Evolutionary conservation across 1,140 invertebrate genomes (phyloP), one percentile per base, ranked within the genome.

Genomic region (Heliconius hermathena): DNA sequence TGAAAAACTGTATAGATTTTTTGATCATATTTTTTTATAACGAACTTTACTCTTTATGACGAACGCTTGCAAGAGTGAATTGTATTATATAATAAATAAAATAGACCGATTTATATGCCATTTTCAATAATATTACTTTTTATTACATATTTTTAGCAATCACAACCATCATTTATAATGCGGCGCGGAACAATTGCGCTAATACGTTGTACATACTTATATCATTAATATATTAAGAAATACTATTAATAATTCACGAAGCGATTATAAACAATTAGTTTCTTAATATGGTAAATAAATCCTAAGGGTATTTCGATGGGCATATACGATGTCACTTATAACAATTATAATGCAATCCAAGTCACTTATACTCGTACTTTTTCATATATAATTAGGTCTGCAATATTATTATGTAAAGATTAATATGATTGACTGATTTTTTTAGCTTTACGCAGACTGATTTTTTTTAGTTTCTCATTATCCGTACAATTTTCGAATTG

Each of bases 381-480:
- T 18, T 52, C 8, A 26, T 66, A 66, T 6, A 26, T 22, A 66
- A 57, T n/a, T 60, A 22, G 8, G n/a, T 9, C 54, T 60, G 54
- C n/a, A 60, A 60, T 60, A 22, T 60, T 60, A n/a, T 60, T 60
- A 60, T 60, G n/a, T 20, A 60, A 60, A 60, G 8, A 22, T 60
- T 60, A 11, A 46, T 46, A 46, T 16, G 41, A 46, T 3, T 41
- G 11, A 13, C 41, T 3, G 11, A 4, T 41, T 41, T 41, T 41
- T 41, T 41, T 41, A 57, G 5, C 8, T 1, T n/a, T 20, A 52
- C 49, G 49, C 18, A 8, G 18, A 20, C 6, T 20, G 9, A 11
- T 13, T 46, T 46, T 46, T 41, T 13, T 46, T 46, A 11, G 6
- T 52, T 20, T 20, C 18, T 18, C 18, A 52, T 20, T 52, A 20